Conservation (phyloP, 1,140 invertebrate species). For the Ridgeia piscesae region DNA sequence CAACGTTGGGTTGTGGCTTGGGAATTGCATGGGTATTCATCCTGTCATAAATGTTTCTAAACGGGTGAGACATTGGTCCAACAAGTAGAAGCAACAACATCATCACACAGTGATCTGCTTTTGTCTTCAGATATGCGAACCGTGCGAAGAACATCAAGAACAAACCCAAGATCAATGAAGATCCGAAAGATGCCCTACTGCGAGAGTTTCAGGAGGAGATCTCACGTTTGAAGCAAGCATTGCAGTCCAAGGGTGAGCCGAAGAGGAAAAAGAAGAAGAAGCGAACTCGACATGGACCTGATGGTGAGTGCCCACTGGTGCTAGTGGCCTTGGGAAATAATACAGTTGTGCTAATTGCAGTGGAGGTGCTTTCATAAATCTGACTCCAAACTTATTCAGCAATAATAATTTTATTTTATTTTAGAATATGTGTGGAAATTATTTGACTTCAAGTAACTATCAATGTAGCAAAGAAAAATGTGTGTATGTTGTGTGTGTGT, state of each 20-base stretch:
- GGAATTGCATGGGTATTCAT: background rate
- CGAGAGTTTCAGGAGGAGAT: slow-evolving; percentile 87
- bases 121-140: slow-evolving; percentile 75
- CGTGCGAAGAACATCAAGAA: slow-evolving; percentile 96
- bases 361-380: background rate
- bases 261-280: slow-evolving; percentile 49
- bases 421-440: background rate
- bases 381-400: background rate
- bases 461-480: background rate
- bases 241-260: slow-evolving; percentile 51
- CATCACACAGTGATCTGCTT: background rate
- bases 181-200: slow-evolving; percentile 85
- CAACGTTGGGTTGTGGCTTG: background rate
- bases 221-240: slow-evolving; percentile 61
- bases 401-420: background rate
- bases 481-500: background rate
- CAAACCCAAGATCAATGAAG: slow-evolving; percentile 92
- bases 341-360: background rate
- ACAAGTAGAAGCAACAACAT: background rate
- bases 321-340: too few relatives aligned
- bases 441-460: background rate
- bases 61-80: background rate
- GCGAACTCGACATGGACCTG: slow-evolving; percentile 39
- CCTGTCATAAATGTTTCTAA: too few relatives aligned
- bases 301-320: slow-evolving; percentile 39